Evolutionary conservation across 2,888 invertebrate genomes (phyloP).

Genomic region (Hypomecis punctinalis): DNA sequence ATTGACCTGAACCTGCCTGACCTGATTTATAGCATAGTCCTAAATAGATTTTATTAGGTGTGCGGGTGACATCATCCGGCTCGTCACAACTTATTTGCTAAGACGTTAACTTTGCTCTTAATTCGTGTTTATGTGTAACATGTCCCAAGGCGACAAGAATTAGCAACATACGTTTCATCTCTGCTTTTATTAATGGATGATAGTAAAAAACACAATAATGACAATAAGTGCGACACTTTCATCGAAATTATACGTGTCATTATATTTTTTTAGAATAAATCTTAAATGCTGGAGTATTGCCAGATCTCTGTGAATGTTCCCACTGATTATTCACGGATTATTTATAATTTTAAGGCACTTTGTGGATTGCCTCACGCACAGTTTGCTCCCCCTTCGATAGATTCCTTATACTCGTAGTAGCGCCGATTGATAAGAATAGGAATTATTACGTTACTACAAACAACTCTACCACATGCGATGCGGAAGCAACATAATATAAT

Average conservation of each 20-base stretch:
- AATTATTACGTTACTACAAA: conserved; percentile 21
- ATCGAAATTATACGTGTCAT: conserved; percentile 44
- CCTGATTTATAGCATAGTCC: conserved; percentile 42
- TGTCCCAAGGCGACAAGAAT: conserved; percentile 11
- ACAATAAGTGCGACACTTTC: conserved; percentile 30
- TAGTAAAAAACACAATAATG: conserved; percentile 21
- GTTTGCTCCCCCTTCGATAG: conserved; percentile 8
- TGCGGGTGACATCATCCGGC: conserved; percentile 39
- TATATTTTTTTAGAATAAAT: conserved; percentile 45
- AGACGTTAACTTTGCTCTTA: conserved; percentile 33
- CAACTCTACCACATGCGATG: conserved; percentile 6
- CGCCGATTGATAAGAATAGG: conserved; percentile 25
- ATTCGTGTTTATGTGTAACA: conserved; percentile 18
- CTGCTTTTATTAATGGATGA: conserved; percentile 3
- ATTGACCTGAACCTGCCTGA: conserved; percentile 45
- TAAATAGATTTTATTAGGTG: conserved; percentile 40
- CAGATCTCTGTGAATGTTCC: conserved; percentile 53
- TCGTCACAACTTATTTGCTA: conserved; percentile 28
- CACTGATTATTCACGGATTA: conserved; percentile 60
- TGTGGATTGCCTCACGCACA: conserved; percentile 21
- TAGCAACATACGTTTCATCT: conserved; percentile 9
- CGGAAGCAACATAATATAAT: conserved; percentile 11
- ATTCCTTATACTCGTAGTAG: not conserved
- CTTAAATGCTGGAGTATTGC: conserved; percentile 55
- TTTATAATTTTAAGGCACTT: conserved; percentile 51